Evolutionary conservation across 35 echinoderm and acorn worm species (phyloP), one percentile per base, ranked within the genome.

Genomic region (Chiridota heheva): DNA sequence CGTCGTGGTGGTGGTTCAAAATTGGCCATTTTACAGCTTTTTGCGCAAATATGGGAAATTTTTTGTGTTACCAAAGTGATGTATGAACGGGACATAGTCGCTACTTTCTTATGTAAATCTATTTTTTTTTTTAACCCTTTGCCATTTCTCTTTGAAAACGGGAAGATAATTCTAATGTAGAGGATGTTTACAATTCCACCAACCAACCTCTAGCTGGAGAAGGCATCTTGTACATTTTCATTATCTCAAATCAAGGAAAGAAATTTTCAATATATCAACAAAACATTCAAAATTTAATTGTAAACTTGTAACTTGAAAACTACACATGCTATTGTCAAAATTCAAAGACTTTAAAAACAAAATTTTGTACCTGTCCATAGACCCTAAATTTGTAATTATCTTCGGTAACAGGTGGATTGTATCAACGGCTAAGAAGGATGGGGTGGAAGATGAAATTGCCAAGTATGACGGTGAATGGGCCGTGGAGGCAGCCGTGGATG

Each of bases 401-500:
- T 76, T 44, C 38, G 13, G 1, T 40, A 16, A 3, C 51, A 97
- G 94, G 55, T 97, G 94, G 94, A 60, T 88, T 15, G 45, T 58
- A 34, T 97, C 94, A 0, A 57, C 83, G 22, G 94, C 94, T 38
- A 97, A 91, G 73, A 97, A 97, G 58, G 89, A 98, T 70, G 95
- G 70, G 31, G 95, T 91, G 5, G 95, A 91, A 60, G 95, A 88
- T 27, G 89, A 92, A 27, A 66, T 91, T 44, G 61, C 95, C 28
- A 97, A 97, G 68, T 97, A 91, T 76, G 89, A 97, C 81, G 94
- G 94, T 8, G 88, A 97, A 62, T 97, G 94, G 94, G 80, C 80
- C 44, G 74, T 98, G 42, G 95, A 98, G 47, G 84, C 81, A 64
- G 84, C 95, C 56, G 77, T 58, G n/a, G 63, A 80, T 5, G 66